Base-by-base conservation (phyloP, 92 coral and sea anemone genomes). In the Phymanthus crucifer region DNA sequence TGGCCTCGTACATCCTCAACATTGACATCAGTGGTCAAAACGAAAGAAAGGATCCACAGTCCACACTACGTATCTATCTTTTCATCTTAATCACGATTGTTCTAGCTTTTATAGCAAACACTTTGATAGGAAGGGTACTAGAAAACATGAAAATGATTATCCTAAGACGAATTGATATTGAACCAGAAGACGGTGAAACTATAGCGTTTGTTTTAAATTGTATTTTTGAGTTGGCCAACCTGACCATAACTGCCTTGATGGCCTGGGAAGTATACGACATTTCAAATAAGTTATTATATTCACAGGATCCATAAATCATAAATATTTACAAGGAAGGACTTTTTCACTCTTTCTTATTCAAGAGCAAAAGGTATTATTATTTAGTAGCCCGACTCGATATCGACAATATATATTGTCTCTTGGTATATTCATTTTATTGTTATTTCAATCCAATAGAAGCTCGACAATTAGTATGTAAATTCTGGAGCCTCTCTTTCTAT, bases 241-340 rank as follows among this genome's bases (percentile, higher is more conserved):
- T 82, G 43, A 73, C 78, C 11, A 54, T 58, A 16, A 82, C 86
- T 16, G 86, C 86, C 10, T 14, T 82, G 11, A 18, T 82, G 24
- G 38, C 79, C 3, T 82, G 86, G 86, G 86, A 32, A 21, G 78
- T 82, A 19, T 82, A 73, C 32, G 79, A 73, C 11, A 52, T 74
- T 13, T 58, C 79, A 17, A 40, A 66, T 47, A 74, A 65, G 67
- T 50, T 74, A 13, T 31, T 82, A 18, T 61, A 67, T 23, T 61
- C 64, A 18, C 48, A 70, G 52, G 24, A 71, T 38, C 40, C 31
- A 11, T 38, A n/a, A 71, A 26, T 37, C 21, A 14, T 66, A 27
- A 19, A 54, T 54, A 19, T 54, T 54, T 54, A 54, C n/a, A 2
- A 43, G 14, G 48, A 43, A 43, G 16, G 14, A 2, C 48, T 14